These are phyloP conservation scores for Meda fulgida DNA, from an alignment of 2,797 vertebrate genomes.

Conservation along the genomic window DNA sequence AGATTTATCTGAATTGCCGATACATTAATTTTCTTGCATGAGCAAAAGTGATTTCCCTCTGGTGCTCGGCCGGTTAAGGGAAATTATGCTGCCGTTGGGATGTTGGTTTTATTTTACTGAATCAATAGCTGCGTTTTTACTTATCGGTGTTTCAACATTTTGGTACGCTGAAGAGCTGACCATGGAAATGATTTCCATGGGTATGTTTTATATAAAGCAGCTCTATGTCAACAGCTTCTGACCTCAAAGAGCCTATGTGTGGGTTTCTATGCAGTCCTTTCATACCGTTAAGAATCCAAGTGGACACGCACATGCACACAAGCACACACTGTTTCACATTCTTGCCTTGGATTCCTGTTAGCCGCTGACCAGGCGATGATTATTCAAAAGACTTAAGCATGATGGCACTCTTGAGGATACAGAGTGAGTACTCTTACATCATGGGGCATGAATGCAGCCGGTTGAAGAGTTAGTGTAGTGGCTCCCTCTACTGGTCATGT, in stretches of 20 bases:
- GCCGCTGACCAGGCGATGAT: conserved; percentile 68
- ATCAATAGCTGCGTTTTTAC: conserved; percentile 48
- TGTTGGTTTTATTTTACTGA: conserved; percentile 46
- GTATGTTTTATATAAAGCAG: conserved; percentile 55
- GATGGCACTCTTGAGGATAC: conserved; percentile 62
- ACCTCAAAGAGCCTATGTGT: conserved; percentile 60
- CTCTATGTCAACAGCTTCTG: conserved; percentile 59
- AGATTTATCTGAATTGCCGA: conserved; percentile 20
- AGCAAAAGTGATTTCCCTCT: conserved; percentile 30
- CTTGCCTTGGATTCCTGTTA: conserved; percentile 58
- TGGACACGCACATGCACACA: conserved; percentile 50
- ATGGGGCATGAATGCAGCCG: conserved; percentile 50
- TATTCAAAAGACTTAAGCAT: conserved; percentile 67
- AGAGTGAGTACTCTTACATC: conserved; percentile 60
- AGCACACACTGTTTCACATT: conserved; percentile 60
- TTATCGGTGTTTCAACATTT: conserved; percentile 50
- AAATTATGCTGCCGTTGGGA: conserved; percentile 20
- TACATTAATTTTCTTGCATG: conserved; percentile 24
- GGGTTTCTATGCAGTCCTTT: conserved; percentile 61
- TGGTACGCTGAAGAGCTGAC: conserved; percentile 27
- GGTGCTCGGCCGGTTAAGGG: conserved; percentile 10
- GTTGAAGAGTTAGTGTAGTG: conserved; percentile 37
- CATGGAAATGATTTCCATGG: conserved; percentile 55
- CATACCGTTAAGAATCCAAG: conserved; percentile 53
- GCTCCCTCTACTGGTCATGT: conserved; percentile 69